These are phyloP conservation scores for Coelopa frigida DNA, from an alignment of 1,140 invertebrate genomes.

Conservation along the genomic window DNA sequence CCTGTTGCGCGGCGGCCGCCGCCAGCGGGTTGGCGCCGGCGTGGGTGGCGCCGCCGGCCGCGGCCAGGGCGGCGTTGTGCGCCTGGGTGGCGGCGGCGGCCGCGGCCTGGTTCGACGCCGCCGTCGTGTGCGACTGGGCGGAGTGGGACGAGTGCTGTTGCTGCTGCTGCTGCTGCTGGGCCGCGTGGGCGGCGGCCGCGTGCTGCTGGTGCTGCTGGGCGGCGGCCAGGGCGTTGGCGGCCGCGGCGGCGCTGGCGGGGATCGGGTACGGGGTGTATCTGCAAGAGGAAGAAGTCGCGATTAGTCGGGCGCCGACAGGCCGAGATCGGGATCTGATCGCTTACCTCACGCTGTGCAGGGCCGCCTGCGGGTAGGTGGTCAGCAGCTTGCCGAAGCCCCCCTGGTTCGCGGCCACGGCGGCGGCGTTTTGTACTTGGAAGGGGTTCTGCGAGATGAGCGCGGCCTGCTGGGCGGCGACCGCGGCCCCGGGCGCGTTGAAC, in stretches of 20 bases:
- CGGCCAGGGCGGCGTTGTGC: constrained; percentile 46
- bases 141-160: too few species aligned
- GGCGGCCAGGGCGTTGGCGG: constrained; percentile 40
- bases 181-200: constrained; percentile 9
- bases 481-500: constrained; percentile 31
- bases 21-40: constrained; percentile 26
- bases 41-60: constrained; percentile 44
- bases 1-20: constrained; percentile 43
- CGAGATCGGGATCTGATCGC: constrained; percentile 3
- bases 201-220: constrained; percentile 60
- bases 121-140: constrained; percentile 21
- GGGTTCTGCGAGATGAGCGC: constrained; percentile 43
- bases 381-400: constrained; percentile 65
- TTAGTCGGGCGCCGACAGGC: too few species aligned
- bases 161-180: constrained; percentile 31
- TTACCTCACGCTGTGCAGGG: constrained; percentile 43
- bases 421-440: constrained; percentile 47
- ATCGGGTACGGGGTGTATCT: constrained; percentile 44
- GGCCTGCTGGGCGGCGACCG: constrained; percentile 47
- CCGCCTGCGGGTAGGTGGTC: constrained; percentile 51
- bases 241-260: constrained; percentile 41
- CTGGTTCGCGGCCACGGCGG: constrained; percentile 47
- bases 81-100: constrained; percentile 43
- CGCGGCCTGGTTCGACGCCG: constrained; percentile 24
- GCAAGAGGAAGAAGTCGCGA: constrained; percentile 5